Conservation (phyloP, 2,888 invertebrate species). For the Nineta flava region DNA sequence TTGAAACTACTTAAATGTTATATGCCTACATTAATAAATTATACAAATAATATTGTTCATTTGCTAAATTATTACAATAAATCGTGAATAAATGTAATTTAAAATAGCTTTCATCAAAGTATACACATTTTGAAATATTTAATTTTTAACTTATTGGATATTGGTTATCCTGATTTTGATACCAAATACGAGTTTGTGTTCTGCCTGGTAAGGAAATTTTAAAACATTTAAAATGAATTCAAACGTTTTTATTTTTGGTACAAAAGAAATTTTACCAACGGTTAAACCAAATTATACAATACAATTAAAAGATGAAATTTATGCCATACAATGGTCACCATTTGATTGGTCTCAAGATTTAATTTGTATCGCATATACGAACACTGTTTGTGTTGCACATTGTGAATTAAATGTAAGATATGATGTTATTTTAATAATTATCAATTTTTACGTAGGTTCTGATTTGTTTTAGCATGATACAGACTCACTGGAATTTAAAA, state of each 20-base stretch:
- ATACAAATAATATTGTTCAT: too few relatives aligned
- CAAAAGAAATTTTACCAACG: slow-evolving; percentile 14
- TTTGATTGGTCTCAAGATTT: slow-evolving; percentile 49
- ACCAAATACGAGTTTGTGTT: too few relatives aligned
- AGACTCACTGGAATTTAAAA: slow-evolving; percentile 34
- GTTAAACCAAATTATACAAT: slow-evolving; percentile 29
- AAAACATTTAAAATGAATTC: background rate
- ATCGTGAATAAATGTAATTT: too few relatives aligned
- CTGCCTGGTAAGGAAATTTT: too few relatives aligned
- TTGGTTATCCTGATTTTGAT: too few relatives aligned
- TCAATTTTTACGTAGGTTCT: slow-evolving; percentile 1
- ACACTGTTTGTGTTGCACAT: slow-evolving; percentile 37
- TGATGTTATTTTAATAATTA: slow-evolving; percentile 1
- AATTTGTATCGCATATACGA: slow-evolving; percentile 38
- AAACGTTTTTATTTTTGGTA: slow-evolving; percentile 4
- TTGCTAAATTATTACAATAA: too few relatives aligned
- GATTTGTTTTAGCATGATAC: slow-evolving; percentile 1
- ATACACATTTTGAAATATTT: too few relatives aligned
- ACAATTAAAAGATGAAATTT: slow-evolving; percentile 35
- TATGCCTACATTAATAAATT: too few relatives aligned
- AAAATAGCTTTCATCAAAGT: too few relatives aligned
- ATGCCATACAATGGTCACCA: slow-evolving; percentile 40
- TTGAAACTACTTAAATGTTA: too few relatives aligned
- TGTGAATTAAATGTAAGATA: slow-evolving; percentile 37
- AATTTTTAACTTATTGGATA: too few relatives aligned